Percentiles rank a stretch among this genome's conserved stretches.
Conservation (phyloP, 2,888 invertebrate species). For the Amorpha juglandis region DNA sequence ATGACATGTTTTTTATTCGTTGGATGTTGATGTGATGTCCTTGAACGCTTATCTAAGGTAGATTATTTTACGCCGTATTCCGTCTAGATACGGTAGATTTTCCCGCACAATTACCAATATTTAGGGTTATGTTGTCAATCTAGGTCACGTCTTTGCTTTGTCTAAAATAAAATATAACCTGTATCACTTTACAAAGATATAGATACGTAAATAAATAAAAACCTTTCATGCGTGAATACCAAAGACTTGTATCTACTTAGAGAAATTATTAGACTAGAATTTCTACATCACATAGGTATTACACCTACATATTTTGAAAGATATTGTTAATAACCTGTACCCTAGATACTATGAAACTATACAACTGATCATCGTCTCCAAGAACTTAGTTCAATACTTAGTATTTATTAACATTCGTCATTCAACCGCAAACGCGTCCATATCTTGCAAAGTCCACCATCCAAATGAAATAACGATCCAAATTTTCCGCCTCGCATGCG, state of each 20-base stretch:
- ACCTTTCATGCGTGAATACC: too few relatives aligned
- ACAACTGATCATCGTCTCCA: not conserved
- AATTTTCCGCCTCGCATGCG: constrained; percentile 24
- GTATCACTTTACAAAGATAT: too few relatives aligned
- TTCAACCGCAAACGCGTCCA: not conserved
- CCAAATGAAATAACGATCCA: constrained; percentile 15
- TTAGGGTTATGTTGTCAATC: constrained; percentile 1
- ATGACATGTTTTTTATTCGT: not conserved
- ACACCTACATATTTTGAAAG: too few relatives aligned
- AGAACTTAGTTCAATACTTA: not conserved
- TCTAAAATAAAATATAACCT: not conserved
- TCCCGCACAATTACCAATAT: not conserved
- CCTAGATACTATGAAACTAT: not conserved
- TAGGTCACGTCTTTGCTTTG: not conserved
- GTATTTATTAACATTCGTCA: not conserved
- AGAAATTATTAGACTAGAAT: too few relatives aligned
- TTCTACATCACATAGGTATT: too few relatives aligned
- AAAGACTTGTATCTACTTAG: too few relatives aligned
- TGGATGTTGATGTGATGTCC: not conserved
- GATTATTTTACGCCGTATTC: not conserved
- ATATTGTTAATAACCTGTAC: too few relatives aligned
- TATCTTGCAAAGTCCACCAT: not conserved
- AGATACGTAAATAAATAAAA: too few relatives aligned
- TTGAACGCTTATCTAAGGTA: not conserved
- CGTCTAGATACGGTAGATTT: not conserved